phyloP scores from a whole-genome alignment of 2,888 invertebrate genomes.

The Drosophila longiperda region DNA sequence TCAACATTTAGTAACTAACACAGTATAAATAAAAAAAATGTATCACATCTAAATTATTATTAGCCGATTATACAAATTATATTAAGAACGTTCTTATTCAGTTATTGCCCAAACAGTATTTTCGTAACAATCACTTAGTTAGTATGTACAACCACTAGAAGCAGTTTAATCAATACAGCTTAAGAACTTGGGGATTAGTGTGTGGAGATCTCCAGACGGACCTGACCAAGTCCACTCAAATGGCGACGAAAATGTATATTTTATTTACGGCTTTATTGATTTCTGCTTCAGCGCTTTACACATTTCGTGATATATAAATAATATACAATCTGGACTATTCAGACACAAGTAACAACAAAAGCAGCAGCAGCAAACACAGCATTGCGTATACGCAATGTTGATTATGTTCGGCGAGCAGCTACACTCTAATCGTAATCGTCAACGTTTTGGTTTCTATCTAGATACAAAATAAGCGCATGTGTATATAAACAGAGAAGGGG shows the following conservation, averaged over 20 bases:
- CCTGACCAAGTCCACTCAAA: neutral
- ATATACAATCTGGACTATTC: neutral
- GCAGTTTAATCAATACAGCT: neutral
- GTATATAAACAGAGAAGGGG: neutral
- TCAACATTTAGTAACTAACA: neutral
- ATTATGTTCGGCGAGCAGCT: slow-evolving; percentile 38
- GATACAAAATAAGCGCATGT: slow-evolving; percentile 43
- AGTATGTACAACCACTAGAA: neutral
- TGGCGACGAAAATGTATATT: neutral
- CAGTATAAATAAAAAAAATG: neutral
- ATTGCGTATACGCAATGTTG: slow-evolving; percentile 1
- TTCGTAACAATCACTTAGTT: neutral
- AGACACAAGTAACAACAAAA: neutral
- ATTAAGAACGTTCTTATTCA: neutral
- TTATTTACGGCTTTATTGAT: neutral
- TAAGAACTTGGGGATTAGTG: neutral
- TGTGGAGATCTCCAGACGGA: neutral
- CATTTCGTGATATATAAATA: neutral
- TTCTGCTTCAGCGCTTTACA: neutral
- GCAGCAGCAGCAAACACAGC: neutral
- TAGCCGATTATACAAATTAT: neutral
- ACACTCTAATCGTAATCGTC: slow-evolving; percentile 4
- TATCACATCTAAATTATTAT: neutral
- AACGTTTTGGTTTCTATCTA: slow-evolving; percentile 43
- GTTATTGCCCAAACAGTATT: neutral